Percentiles rank a stretch among this genome's conserved stretches.
Conservation (phyloP, 1,140 invertebrate genomes). For the Bombus terrestris region DNA sequence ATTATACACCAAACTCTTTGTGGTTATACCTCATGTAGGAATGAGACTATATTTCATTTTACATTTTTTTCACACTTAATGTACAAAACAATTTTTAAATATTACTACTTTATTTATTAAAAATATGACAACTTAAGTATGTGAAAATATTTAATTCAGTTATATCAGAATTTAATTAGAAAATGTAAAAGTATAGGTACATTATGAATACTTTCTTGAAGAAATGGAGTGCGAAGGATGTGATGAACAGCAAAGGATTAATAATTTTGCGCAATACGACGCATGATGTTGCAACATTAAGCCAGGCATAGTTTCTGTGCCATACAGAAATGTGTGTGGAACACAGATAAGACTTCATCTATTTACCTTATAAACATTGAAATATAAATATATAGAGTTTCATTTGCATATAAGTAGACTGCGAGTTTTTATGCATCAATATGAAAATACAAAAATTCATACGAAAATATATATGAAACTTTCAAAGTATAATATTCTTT, state of each 20-base stretch:
- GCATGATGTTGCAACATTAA: too few relatives aligned
- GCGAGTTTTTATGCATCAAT: neutral
- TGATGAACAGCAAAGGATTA: neutral
- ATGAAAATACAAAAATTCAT: neutral
- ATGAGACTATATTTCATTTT: too few relatives aligned
- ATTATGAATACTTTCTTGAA: neutral
- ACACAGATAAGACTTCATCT: neutral
- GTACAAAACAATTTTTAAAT: too few relatives aligned
- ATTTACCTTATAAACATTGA: neutral
- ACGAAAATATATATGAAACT: too few relatives aligned
- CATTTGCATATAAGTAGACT: neutral
- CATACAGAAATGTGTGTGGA: neutral
- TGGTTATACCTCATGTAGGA: too few relatives aligned
- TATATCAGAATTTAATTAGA: neutral
- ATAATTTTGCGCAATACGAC: neutral
- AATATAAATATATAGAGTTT: neutral
- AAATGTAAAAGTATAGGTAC: neutral
- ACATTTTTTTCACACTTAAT: too few relatives aligned
- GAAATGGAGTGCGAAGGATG: neutral
- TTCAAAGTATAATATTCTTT: too few relatives aligned
- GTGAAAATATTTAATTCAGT: too few relatives aligned
- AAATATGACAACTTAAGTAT: too few relatives aligned
- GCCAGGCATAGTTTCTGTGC: neutral
- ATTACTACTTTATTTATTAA: too few relatives aligned
- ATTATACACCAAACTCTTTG: too few relatives aligned